phyloP scores from a whole-genome alignment of 2,797 vertebrate genomes.

The Notolepis coatsorum region DNA sequence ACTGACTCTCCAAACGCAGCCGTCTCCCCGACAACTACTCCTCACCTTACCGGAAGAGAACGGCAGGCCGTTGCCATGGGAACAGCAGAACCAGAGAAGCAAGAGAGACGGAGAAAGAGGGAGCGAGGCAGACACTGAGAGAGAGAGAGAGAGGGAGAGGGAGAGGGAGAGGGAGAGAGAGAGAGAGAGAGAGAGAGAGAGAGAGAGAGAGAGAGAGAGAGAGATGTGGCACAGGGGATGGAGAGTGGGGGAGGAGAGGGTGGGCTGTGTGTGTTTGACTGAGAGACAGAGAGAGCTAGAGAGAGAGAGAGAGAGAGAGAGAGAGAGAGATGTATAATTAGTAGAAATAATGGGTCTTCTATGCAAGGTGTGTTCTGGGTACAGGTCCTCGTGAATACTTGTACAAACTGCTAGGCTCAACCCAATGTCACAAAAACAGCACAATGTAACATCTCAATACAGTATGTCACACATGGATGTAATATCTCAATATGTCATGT shows the following conservation, averaged over 20 bases:
- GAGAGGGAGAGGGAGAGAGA: slow-evolving; percentile 13
- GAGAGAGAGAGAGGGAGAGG: slow-evolving; percentile 25
- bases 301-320: slow-evolving; percentile 8
- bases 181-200: background rate
- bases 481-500: too few relatives aligned
- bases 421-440: too few relatives aligned
- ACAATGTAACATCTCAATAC: too few relatives aligned
- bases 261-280: background rate
- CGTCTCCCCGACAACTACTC: slow-evolving; percentile 61
- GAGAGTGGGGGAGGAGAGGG: slow-evolving; percentile 44
- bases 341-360: too few relatives aligned
- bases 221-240: too few relatives aligned
- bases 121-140: background rate
- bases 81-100: slow-evolving; percentile 71
- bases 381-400: too few relatives aligned
- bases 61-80: slow-evolving; percentile 84
- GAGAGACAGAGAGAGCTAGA: slow-evolving; percentile 4
- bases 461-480: too few relatives aligned
- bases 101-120: slow-evolving; percentile 60
- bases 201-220: slow-evolving; percentile 13
- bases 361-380: too few relatives aligned
- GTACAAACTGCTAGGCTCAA: too few relatives aligned
- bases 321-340: slow-evolving; percentile 21
- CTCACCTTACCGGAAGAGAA: slow-evolving; percentile 78
- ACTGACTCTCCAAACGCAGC: slow-evolving; percentile 63